A percentile compares a stretch with the other conserved stretches of the same genome.
Evolutionary conservation across 2,113 vertebrate species (phyloP).

Genomic region (Montifringilla adamsi): DNA sequence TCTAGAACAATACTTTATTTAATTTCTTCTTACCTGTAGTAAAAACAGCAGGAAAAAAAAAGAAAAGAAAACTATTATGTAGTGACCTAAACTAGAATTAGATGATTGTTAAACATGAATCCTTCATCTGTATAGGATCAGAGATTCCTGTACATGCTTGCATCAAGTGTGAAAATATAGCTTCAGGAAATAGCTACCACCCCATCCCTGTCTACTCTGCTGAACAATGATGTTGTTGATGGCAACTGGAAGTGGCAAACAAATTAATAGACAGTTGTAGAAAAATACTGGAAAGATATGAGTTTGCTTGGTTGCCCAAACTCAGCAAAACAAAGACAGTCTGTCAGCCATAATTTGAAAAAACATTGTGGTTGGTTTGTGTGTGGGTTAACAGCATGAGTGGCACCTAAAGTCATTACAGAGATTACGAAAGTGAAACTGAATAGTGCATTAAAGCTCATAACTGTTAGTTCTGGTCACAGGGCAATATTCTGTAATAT

Average conservation of each 20-base stretch:
- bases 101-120: background rate
- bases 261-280: constrained; percentile 29
- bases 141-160: background rate
- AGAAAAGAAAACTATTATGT: background rate
- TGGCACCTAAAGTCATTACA: constrained; percentile 18
- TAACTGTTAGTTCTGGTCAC: constrained; percentile 17
- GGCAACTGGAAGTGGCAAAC: constrained; percentile 10
- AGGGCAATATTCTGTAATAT: background rate
- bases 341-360: background rate
- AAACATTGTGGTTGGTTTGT: constrained; percentile 35
- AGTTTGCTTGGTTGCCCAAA: constrained; percentile 12
- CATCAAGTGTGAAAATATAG: background rate
- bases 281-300: constrained; percentile 37
- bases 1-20: background rate
- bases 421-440: constrained; percentile 38
- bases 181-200: background rate
- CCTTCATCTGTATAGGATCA: background rate
- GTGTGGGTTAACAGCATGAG: constrained; percentile 32
- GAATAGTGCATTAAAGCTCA: constrained; percentile 31
- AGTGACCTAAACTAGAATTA: background rate
- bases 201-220: background rate
- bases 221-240: constrained; percentile 11
- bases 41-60: background rate
- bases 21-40: background rate
- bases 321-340: constrained; percentile 13